A percentile compares a stretch with the other conserved stretches of the same genome.
phyloP scores from a whole-genome alignment of 1,140 invertebrate species.

The Zaprionus nigranus region DNA sequence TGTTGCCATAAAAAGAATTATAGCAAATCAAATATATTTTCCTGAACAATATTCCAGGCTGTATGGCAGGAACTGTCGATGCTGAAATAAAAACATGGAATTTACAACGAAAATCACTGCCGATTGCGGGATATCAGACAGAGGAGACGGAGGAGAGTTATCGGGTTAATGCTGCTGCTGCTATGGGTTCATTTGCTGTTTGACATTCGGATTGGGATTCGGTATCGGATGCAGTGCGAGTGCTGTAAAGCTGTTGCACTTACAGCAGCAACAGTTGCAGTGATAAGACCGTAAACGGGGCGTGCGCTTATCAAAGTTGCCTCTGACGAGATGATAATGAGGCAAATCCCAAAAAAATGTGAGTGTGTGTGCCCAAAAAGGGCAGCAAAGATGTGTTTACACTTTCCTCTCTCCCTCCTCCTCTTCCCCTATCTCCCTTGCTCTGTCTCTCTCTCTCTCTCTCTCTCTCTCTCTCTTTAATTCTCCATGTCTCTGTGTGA shows the following conservation, averaged over 20 bases:
- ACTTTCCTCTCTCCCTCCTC: too few species aligned
- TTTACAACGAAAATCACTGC: not conserved
- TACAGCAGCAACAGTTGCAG: not conserved
- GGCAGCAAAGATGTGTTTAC: not conserved
- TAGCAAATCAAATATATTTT: not conserved
- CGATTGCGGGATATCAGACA: not conserved
- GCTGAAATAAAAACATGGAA: not conserved
- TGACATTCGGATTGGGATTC: not conserved
- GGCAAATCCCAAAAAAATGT: not conserved
- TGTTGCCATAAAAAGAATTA: conserved; percentile 4
- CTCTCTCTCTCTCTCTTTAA: not conserved
- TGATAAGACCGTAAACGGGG: not conserved
- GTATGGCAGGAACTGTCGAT: not conserved
- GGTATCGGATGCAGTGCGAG: not conserved
- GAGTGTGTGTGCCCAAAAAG: not conserved
- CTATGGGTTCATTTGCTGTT: not conserved
- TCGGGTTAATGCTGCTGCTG: conserved; percentile 1
- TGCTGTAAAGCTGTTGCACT: not conserved
- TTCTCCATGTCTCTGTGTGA: not conserved
- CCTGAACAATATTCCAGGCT: not conserved
- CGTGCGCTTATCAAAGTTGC: not conserved
- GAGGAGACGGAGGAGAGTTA: not conserved
- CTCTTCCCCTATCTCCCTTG: not conserved
- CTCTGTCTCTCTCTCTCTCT: too few species aligned
- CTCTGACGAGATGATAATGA: not conserved